These are phyloP conservation scores for Tenualosa thibaudeaui DNA, from an alignment of 2,797 vertebrate genomes.

Conservation along the genomic window DNA sequence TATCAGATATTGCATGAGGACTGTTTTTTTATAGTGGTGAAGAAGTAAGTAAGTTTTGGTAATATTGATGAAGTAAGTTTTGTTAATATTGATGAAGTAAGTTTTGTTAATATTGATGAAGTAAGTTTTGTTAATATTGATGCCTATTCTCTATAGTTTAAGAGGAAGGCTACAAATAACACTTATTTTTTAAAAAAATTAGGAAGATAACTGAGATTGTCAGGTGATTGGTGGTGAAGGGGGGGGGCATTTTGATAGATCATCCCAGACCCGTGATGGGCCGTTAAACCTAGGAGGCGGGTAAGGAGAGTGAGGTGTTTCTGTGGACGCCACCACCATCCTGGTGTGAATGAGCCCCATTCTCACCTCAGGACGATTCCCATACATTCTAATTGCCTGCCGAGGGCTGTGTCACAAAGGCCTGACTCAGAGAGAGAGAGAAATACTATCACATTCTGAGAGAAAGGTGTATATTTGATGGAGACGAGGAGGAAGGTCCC, in stretches of 20 bases:
- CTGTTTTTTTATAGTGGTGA: too few relatives aligned
- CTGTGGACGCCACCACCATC: constrained; percentile 30
- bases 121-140: background rate
- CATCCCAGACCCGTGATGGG: background rate
- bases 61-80: too few relatives aligned
- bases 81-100: too few relatives aligned
- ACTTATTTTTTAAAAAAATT: background rate
- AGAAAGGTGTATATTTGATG: background rate
- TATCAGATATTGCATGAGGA: background rate
- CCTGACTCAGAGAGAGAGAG: background rate
- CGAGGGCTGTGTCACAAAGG: background rate
- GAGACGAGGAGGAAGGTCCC: background rate
- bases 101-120: too few relatives aligned
- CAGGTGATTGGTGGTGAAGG: background rate
- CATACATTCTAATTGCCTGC: constrained; percentile 33
- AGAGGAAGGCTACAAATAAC: background rate
- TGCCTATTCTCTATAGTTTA: background rate
- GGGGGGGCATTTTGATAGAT: background rate
- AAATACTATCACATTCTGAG: background rate
- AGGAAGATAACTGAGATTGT: background rate
- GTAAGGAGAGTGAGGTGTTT: background rate
- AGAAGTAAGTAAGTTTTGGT: too few relatives aligned
- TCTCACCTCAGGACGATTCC: constrained; percentile 49
- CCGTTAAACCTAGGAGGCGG: constrained; percentile 1
- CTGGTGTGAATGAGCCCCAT: constrained; percentile 52